phyloP scores from a whole-genome alignment of 2,797 vertebrate species.

The Bradypus variegatus region DNA sequence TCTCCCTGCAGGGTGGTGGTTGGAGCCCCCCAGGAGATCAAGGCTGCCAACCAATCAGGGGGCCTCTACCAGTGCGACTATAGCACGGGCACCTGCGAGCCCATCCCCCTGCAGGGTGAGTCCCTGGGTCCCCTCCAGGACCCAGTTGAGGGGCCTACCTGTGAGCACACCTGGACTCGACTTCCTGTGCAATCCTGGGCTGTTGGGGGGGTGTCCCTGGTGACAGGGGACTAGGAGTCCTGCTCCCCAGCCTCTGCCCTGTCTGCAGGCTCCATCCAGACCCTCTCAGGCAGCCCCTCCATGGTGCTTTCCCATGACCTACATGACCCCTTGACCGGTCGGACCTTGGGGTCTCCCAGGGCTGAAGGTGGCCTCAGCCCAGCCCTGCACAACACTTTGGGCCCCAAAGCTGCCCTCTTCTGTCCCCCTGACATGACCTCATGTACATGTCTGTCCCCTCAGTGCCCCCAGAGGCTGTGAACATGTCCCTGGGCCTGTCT shows the following conservation, averaged over 20 bases:
- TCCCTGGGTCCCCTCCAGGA: not conserved
- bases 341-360: not conserved
- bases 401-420: not conserved
- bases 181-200: no score
- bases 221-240: not conserved
- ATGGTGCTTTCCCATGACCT: not conserved
- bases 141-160: no score
- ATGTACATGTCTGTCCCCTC: not conserved
- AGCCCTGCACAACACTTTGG: not conserved
- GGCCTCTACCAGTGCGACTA: constrained; percentile 47
- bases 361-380: not conserved
- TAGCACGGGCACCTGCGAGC: not conserved
- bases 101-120: constrained; percentile 48
- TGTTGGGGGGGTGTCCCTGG: no score
- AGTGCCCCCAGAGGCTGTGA: constrained; percentile 64
- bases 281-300: not conserved
- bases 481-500: constrained; percentile 68
- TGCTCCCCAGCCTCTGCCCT: not conserved
- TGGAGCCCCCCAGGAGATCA: constrained; percentile 49
- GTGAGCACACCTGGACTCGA: no score
- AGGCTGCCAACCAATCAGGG: constrained; percentile 1
- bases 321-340: not conserved
- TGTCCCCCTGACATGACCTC: not conserved
- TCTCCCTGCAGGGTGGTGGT: constrained; percentile 48
- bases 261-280: not conserved